Evolutionary conservation across 2,888 invertebrate species (phyloP).

Genomic region (Tiliacea aurago): DNA sequence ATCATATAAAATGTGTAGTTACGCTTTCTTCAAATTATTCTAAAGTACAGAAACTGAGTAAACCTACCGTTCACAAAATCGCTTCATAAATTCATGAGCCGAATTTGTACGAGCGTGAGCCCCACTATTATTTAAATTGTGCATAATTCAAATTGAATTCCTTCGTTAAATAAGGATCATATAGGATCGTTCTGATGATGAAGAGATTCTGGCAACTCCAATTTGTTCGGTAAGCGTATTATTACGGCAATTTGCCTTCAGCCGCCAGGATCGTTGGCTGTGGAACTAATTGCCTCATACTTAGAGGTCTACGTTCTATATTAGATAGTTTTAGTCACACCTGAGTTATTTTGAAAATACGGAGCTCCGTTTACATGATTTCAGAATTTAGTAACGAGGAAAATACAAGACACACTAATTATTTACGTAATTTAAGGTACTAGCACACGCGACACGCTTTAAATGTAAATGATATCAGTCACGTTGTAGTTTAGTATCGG

Average conservation of each 20-base stretch:
- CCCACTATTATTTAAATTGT: slow-evolving; percentile 41
- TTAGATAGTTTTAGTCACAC: slow-evolving; percentile 10
- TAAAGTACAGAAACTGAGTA: not conserved
- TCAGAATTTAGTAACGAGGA: not conserved
- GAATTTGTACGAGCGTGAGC: not conserved
- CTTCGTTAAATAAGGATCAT: slow-evolving; percentile 25
- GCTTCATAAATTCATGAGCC: slow-evolving; percentile 15
- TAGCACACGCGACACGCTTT: too few relatives aligned
- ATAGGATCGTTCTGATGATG: slow-evolving; percentile 36
- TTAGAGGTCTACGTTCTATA: slow-evolving; percentile 7
- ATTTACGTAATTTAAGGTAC: too few relatives aligned
- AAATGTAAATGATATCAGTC: too few relatives aligned
- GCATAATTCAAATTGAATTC: slow-evolving; percentile 50
- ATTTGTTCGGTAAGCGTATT: slow-evolving; percentile 47
- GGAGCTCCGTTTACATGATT: not conserved
- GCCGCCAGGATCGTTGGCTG: not conserved
- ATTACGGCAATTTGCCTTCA: slow-evolving; percentile 43
- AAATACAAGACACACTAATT: not conserved
- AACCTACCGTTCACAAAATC: slow-evolving; percentile 9
- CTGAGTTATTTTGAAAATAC: not conserved
- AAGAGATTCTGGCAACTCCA: slow-evolving; percentile 19
- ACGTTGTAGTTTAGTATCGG: too few relatives aligned
- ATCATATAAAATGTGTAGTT: not conserved
- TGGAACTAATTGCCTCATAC: slow-evolving; percentile 32
- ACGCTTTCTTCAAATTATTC: not conserved